Conservation (phyloP, 2,113 vertebrate species). For the Redunca redunca region DNA sequence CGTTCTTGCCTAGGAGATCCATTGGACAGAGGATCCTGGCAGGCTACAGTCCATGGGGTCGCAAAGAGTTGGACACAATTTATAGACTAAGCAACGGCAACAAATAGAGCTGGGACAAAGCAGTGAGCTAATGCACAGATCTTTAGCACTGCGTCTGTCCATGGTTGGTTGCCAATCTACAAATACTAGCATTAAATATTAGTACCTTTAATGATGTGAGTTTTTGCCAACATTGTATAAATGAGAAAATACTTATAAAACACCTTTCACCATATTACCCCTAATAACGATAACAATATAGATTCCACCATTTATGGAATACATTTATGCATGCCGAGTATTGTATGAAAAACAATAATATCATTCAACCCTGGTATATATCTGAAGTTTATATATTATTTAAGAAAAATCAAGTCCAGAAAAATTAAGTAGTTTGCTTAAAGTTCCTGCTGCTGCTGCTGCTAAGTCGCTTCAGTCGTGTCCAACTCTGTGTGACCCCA, state of each 20-base stretch:
- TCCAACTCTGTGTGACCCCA: too few relatives aligned
- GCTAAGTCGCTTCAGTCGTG: too few relatives aligned
- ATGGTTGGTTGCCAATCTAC: not conserved
- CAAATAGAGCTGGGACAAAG: not conserved
- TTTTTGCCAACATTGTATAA: not conserved
- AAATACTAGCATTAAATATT: not conserved
- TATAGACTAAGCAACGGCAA: not conserved
- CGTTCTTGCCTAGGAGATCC: not conserved
- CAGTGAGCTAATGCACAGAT: not conserved
- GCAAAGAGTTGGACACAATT: rapidly evolving
- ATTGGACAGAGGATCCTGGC: not conserved
- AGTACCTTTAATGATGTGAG: not conserved
- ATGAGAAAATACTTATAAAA: not conserved
- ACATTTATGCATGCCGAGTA: not conserved
- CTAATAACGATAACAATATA: not conserved
- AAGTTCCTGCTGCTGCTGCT: not conserved
- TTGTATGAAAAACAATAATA: not conserved
- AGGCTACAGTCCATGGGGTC: not conserved
- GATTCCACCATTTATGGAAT: not conserved
- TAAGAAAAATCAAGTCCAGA: not conserved
- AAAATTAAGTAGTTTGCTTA: not conserved
- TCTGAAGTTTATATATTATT: not conserved
- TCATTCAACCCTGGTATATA: not conserved
- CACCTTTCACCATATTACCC: not conserved
- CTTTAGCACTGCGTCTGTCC: not conserved